These are phyloP conservation scores for Hylyphantes graminicola DNA, from an alignment of 1,140 invertebrate genomes.

Conservation along the genomic window DNA sequence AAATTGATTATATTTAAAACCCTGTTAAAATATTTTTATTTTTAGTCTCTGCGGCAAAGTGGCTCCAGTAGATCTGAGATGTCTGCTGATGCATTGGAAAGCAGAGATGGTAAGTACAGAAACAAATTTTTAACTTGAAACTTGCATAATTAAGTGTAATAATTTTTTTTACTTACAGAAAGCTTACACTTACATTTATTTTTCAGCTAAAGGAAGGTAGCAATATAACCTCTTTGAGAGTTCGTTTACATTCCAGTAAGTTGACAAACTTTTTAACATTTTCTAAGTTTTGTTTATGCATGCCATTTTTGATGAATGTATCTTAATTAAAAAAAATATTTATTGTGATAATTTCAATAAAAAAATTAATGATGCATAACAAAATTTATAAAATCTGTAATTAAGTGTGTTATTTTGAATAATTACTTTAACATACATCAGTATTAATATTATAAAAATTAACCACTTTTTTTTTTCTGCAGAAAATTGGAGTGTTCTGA, in stretches of 20 bases:
- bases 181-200: slow-evolving; percentile 19
- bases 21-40: background rate
- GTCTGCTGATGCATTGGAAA: slow-evolving; percentile 33
- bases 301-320: background rate
- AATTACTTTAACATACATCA: no score
- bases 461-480: background rate
- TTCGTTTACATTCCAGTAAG: slow-evolving; percentile 48
- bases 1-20: background rate
- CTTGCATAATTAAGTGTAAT: background rate
- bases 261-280: background rate
- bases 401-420: no score
- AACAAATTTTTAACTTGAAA: background rate
- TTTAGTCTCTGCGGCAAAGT: slow-evolving; percentile 41
- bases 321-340: no score
- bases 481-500: slow-evolving; percentile 56
- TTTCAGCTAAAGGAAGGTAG: slow-evolving; percentile 53
- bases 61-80: slow-evolving; percentile 40
- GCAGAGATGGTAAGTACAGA: slow-evolving; percentile 32
- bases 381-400: no score
- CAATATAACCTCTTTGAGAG: slow-evolving; percentile 31
- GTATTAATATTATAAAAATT: no score
- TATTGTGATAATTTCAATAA: no score
- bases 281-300: background rate
- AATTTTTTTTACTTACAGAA: background rate
- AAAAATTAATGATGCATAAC: no score